Evolutionary conservation across 1,140 invertebrate species (phyloP).

Genomic region (Tenebrio molitor): DNA sequence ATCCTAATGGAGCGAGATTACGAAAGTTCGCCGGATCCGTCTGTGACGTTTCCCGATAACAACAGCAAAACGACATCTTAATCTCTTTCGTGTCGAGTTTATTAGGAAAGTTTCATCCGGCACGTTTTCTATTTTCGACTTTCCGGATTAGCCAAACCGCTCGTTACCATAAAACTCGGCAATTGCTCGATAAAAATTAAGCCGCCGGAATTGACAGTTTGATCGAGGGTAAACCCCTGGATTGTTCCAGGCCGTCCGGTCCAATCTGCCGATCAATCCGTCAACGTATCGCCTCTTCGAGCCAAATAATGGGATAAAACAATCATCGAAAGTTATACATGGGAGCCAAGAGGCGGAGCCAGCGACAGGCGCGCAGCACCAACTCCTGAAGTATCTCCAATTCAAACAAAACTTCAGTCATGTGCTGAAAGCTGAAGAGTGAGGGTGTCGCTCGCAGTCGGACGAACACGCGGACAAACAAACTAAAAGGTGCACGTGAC

Average conservation of each 20-base stretch:
- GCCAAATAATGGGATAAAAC: too few relatives aligned
- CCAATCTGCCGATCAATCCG: neutral
- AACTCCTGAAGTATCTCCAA: slow-evolving; percentile 6
- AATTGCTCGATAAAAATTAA: slow-evolving; percentile 2
- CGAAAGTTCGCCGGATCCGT: neutral
- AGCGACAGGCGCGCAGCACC: slow-evolving; percentile 3
- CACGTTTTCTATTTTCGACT: slow-evolving; percentile 2
- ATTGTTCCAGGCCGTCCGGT: too few relatives aligned
- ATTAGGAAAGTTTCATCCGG: neutral
- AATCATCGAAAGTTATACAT: neutral
- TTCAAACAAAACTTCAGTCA: slow-evolving; percentile 28
- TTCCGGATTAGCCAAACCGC: neutral
- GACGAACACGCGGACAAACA: slow-evolving; percentile 13
- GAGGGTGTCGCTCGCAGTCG: neutral
- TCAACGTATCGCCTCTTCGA: neutral
- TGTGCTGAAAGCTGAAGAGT: slow-evolving; percentile 14
- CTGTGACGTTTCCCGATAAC: neutral
- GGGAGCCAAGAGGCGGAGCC: slow-evolving; percentile 2
- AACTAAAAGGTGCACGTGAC: slow-evolving; percentile 16
- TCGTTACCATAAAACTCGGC: neutral
- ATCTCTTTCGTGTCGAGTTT: neutral
- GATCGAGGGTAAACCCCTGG: too few relatives aligned
- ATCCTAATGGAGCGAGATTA: neutral
- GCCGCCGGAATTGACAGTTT: too few relatives aligned
- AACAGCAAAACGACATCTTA: neutral